Percentiles rank a stretch among this genome's conserved stretches.
These are phyloP conservation scores for Hyles lineata DNA, from an alignment of 2,888 invertebrate genomes.

Conservation along the genomic window DNA sequence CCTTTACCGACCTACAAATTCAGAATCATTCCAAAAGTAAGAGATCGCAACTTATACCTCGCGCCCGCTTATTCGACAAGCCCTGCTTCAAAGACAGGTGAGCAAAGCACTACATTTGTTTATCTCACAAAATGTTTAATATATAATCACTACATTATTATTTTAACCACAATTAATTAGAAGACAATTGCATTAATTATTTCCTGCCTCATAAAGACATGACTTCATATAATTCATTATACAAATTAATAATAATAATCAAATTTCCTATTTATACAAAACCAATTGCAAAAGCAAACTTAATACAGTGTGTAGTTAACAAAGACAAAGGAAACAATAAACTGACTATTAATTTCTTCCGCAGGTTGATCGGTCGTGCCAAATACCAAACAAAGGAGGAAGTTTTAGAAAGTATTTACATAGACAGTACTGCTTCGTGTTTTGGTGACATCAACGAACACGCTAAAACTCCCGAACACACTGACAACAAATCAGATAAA, in stretches of 20 bases:
- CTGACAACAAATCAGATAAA: constrained; percentile 66
- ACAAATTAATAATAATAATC: too few relatives aligned
- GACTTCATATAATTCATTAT: too few relatives aligned
- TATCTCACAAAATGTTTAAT: too few relatives aligned
- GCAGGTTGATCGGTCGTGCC: constrained; percentile 79
- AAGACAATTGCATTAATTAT: too few relatives aligned
- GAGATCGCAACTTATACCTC: constrained; percentile 91
- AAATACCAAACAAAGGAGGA: constrained; percentile 82
- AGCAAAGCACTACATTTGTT: constrained; percentile 39
- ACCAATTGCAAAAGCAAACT: too few relatives aligned
- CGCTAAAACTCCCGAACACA: constrained; percentile 60
- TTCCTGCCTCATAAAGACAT: too few relatives aligned
- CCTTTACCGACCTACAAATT: constrained; percentile 88
- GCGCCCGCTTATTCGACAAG: constrained; percentile 91
- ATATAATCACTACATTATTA: too few relatives aligned
- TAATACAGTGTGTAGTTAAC: too few relatives aligned
- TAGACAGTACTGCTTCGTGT: constrained; percentile 81
- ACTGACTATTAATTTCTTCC: constrained; percentile 35
- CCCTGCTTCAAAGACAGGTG: constrained; percentile 90
- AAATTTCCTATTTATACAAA: too few relatives aligned
- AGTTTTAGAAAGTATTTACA: constrained; percentile 80
- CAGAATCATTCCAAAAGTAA: constrained; percentile 86
- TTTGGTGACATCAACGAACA: constrained; percentile 80
- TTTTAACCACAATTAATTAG: too few relatives aligned
- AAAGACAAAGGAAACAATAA: too few relatives aligned